Conservation (phyloP, 2,797 vertebrate species). For the Rhabdomys pumilio region DNA sequence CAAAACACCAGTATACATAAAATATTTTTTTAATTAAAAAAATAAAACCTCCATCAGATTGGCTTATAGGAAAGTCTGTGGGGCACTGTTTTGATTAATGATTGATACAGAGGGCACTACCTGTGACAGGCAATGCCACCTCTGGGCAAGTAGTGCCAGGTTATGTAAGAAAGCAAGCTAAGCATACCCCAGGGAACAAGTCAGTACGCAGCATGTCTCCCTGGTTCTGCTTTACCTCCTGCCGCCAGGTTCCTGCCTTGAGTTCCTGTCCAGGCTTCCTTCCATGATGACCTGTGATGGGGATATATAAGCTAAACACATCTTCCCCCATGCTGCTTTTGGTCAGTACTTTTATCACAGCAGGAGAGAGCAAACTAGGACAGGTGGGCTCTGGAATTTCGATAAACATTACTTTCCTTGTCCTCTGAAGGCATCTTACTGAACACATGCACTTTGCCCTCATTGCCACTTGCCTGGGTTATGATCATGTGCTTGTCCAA, state of each 20-base stretch:
- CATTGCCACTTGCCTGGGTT: slow-evolving; percentile 16
- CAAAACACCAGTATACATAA: not conserved
- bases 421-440: not conserved
- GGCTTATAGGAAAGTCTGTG: too few relatives aligned
- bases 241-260: not conserved
- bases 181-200: not conserved
- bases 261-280: not conserved
- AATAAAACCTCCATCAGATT: not conserved
- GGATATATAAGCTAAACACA: not conserved
- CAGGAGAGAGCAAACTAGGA: not conserved
- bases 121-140: not conserved
- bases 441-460: not conserved
- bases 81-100: not conserved
- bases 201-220: not conserved
- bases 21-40: too few relatives aligned
- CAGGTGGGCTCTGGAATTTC: not conserved
- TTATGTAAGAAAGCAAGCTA: not conserved
- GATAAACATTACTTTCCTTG: not conserved
- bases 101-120: not conserved
- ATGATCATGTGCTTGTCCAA: slow-evolving; percentile 30
- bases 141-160: not conserved
- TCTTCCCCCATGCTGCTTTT: not conserved
- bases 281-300: not conserved
- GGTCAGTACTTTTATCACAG: not conserved
- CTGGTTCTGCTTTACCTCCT: not conserved